These are phyloP conservation scores for Rutilus rutilus DNA, from an alignment of 2,113 vertebrate species.

Conservation along the genomic window DNA sequence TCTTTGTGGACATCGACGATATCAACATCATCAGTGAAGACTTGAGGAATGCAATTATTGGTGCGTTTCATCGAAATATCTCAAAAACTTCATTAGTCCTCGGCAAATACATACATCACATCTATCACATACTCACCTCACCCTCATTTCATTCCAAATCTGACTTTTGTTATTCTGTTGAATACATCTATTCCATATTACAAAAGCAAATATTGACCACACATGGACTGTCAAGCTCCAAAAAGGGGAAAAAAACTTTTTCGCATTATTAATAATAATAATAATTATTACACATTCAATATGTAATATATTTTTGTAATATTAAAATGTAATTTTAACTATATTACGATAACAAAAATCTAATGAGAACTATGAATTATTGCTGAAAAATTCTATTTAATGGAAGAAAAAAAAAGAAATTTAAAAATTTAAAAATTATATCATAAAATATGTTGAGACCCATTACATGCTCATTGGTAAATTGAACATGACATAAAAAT, in stretches of 20 bases:
- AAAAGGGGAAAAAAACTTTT: background rate
- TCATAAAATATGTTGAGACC: too few species aligned
- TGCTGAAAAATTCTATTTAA: background rate
- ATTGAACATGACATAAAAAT: background rate
- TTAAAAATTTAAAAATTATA: too few species aligned
- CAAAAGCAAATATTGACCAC: background rate
- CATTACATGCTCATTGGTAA: background rate
- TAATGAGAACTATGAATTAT: background rate
- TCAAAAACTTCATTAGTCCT: background rate
- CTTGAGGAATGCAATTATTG: conserved; percentile 83
- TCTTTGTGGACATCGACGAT: conserved; percentile 94
- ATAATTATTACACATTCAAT: background rate
- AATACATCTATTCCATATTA: background rate
- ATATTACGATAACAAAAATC: background rate
- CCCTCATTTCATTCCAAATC: background rate
- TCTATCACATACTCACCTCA: background rate
- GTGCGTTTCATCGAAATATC: conserved; percentile 67
- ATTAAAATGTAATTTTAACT: background rate
- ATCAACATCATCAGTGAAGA: conserved; percentile 86
- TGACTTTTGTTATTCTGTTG: background rate
- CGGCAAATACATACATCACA: background rate
- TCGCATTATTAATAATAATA: background rate
- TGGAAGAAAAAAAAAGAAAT: too few species aligned
- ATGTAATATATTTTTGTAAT: background rate
- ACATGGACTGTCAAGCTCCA: background rate